Evolutionary conservation across 2,113 vertebrate genomes (phyloP).

Genomic region (Chionomys nivalis): DNA sequence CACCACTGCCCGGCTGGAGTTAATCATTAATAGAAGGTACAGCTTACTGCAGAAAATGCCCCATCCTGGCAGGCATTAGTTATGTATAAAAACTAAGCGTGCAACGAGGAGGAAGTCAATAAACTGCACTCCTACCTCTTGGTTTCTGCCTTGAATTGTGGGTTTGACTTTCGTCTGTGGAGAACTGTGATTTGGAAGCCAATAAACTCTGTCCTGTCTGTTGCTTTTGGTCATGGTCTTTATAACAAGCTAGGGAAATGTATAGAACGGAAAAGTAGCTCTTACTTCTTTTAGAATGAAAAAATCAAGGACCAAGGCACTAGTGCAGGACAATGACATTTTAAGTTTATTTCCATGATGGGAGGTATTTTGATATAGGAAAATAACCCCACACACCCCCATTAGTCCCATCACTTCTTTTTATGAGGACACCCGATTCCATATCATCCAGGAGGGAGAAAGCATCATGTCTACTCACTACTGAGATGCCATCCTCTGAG

Average conservation of each 20-base stretch:
- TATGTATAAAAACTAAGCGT: background rate
- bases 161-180: background rate
- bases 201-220: background rate
- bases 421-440: background rate
- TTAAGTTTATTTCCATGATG: background rate
- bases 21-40: background rate
- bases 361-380: background rate
- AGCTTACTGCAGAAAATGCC: background rate
- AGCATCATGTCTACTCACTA: background rate
- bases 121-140: background rate
- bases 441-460: background rate
- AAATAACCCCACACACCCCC: accelerated
- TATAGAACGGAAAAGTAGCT: background rate
- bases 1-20: no score
- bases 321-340: background rate
- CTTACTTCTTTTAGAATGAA: background rate
- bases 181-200: background rate
- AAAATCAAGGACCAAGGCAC: background rate
- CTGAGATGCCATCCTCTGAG: background rate
- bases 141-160: background rate
- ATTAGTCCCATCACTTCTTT: background rate
- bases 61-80: background rate
- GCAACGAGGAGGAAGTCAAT: background rate
- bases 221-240: background rate
- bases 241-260: background rate